These are phyloP conservation scores for Formica exsecta DNA, from an alignment of 1,140 invertebrate genomes.

Conservation along the genomic window DNA sequence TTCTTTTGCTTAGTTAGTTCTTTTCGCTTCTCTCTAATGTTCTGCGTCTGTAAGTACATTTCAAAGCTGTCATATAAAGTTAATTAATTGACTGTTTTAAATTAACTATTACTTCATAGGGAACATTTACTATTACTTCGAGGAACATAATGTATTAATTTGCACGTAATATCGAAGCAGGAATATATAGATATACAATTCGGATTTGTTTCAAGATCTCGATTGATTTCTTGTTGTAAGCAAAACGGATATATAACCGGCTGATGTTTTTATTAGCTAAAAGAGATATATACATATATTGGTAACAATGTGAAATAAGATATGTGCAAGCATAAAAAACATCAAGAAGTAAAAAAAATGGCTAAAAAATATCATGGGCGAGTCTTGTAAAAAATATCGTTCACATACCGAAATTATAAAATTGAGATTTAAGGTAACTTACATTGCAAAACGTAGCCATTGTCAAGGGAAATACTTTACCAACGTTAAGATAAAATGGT, in stretches of 20 bases:
- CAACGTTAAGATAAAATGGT: conserved; percentile 24
- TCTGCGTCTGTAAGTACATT: neutral
- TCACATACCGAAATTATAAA: neutral
- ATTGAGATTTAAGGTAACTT: conserved; percentile 15
- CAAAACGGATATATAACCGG: conserved; percentile 27
- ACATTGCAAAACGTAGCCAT: conserved; percentile 56
- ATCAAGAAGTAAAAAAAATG: neutral
- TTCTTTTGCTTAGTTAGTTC: no score
- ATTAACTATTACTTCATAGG: neutral
- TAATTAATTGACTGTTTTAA: neutral
- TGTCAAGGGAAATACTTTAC: conserved; percentile 62
- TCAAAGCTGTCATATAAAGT: neutral
- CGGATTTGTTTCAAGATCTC: neutral
- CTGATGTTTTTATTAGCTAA: conserved; percentile 50
- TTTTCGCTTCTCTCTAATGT: no score
- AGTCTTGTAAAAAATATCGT: neutral
- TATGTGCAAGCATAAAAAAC: neutral
- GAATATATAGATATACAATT: neutral
- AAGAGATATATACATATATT: conserved; percentile 13
- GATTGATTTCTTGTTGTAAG: conserved; percentile 6
- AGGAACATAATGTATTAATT: no score
- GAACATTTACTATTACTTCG: no score
- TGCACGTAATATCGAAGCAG: neutral
- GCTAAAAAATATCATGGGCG: neutral
- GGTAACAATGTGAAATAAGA: neutral